Base-by-base conservation (phyloP, 23 tunicate species). In the Ascidia mentula region DNA sequence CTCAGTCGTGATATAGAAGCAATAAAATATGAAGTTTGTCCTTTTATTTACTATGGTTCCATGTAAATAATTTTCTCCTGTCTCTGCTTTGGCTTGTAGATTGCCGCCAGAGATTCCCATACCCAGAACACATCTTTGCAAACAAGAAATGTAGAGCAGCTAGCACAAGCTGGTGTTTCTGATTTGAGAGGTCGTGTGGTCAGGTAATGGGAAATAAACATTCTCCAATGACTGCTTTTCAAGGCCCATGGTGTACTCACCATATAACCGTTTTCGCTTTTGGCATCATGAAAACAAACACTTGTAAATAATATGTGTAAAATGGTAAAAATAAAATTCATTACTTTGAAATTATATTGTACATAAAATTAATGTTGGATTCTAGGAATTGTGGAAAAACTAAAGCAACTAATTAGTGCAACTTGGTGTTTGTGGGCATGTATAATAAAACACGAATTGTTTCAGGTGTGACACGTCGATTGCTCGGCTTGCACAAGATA, bases 141-240 rank as follows among this genome's bases (percentile, higher is more conserved):
- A 72, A 77, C 90, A 18, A 80, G 72, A 77, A 86, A 73, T 77
- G 77, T 91, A 59, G 97, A 86, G 60, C 85, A 80, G 32, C 46
- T 91, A 40, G 84, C 97, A 22, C 97, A 91, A 40, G 81, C 97
- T 38, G 97, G 97, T 0, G 89, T 91, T 34, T 82, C 86, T 71
- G 97, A 91, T 82, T 59, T 91, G 38, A 46, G 97, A 72, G 97
- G 97, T 18, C 77, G 97, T 40, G 89, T 91, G 38, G 97, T 89
- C 35, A 91, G 97, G 97, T 91, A 6, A 46, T n/a, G n/a, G n/a
- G n/a, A n/a, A n/a, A n/a, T n/a, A n/a, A n/a, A n/a, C n/a, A n/a
- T n/a, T n/a, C n/a, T n/a, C n/a, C n/a, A n/a, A n/a, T n/a, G n/a
- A n/a, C n/a, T n/a, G n/a, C n/a, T n/a, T n/a, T n/a, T 12, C 33